phyloP scores from a whole-genome alignment of 2,113 vertebrate species.

The Notothenia rossii region DNA sequence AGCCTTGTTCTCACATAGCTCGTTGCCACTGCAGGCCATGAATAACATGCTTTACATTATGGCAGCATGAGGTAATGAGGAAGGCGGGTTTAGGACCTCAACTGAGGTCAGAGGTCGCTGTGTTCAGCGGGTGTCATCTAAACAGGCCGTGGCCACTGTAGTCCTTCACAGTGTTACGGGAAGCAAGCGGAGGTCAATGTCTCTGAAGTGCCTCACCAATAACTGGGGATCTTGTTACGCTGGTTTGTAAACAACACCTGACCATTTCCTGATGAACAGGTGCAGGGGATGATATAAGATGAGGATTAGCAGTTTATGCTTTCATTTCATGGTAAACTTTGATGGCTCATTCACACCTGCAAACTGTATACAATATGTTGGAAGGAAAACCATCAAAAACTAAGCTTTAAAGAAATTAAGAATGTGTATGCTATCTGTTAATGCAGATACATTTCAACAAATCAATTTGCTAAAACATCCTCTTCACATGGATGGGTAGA shows the following conservation, averaged over 20 bases:
- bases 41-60: slow-evolving; percentile 79
- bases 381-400: background rate
- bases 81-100: slow-evolving; percentile 66
- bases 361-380: background rate
- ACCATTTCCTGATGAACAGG: slow-evolving; percentile 67
- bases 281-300: slow-evolving; percentile 36
- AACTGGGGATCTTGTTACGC: slow-evolving; percentile 69
- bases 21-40: slow-evolving; percentile 57
- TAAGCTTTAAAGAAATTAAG: no score
- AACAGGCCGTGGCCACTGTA: slow-evolving; percentile 67
- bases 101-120: slow-evolving; percentile 74
- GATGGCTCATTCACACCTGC: background rate
- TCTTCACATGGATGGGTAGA: background rate
- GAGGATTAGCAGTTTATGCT: background rate
- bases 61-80: slow-evolving; percentile 85
- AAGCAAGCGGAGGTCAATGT: slow-evolving; percentile 55
- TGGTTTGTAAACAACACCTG: slow-evolving; percentile 79
- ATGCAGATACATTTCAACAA: background rate
- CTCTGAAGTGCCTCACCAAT: slow-evolving; percentile 15
- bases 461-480: background rate
- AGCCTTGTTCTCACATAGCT: slow-evolving; percentile 58
- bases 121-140: slow-evolving; percentile 79
- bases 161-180: slow-evolving; percentile 59
- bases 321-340: background rate
- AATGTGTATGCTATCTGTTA: background rate